phyloP scores from a whole-genome alignment of 2,888 invertebrate genomes.

The Caenorhabditis imperialis region DNA sequence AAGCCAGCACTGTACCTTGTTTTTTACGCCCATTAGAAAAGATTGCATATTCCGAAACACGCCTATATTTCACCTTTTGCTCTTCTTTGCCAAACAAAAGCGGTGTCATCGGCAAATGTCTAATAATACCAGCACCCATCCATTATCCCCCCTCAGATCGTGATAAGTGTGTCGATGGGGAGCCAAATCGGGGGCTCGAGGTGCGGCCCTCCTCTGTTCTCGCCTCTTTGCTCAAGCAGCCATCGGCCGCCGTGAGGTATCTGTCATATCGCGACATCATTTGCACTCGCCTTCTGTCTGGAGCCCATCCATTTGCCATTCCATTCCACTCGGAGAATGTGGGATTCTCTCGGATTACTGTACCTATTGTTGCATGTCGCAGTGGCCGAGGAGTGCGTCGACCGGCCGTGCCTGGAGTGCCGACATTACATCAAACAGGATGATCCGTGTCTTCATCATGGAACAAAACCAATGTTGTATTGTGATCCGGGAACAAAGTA shows the following conservation, averaged over 20 bases:
- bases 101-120: too few species aligned
- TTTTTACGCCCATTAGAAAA: too few species aligned
- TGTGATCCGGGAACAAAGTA: constrained; percentile 56
- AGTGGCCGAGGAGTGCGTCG: constrained; percentile 55
- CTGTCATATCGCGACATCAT: constrained; percentile 49
- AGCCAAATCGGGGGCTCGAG: constrained; percentile 46
- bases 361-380: constrained; percentile 19
- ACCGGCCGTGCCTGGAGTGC: constrained; percentile 58
- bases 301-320: constrained; percentile 3
- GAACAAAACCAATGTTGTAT: constrained; percentile 44
- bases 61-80: too few species aligned
- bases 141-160: constrained; percentile 18
- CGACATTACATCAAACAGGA: constrained; percentile 47
- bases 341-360: constrained; percentile 48
- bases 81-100: too few species aligned
- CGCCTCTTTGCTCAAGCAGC: constrained; percentile 39
- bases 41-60: too few species aligned
- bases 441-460: constrained; percentile 56
- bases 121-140: background rate
- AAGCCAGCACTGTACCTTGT: too few species aligned
- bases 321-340: constrained; percentile 23
- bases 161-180: constrained; percentile 43
- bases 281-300: constrained; percentile 31
- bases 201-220: constrained; percentile 6
- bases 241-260: constrained; percentile 46